phyloP scores from a whole-genome alignment of 2,113 vertebrate genomes.

The Nannobrachium achirus region DNA sequence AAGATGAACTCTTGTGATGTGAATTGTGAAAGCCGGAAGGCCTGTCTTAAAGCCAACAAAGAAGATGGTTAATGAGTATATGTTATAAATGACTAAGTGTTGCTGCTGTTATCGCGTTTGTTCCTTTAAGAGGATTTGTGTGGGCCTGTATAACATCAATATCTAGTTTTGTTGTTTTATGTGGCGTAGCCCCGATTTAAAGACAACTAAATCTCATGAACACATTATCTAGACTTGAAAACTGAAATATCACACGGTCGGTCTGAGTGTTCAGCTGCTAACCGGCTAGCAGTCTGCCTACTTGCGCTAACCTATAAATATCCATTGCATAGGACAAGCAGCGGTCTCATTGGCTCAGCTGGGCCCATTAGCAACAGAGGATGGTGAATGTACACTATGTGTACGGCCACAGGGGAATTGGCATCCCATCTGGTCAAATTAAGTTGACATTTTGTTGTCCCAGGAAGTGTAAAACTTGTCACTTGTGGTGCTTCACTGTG shows the following conservation, averaged over 20 bases:
- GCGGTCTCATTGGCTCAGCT: conserved; percentile 23
- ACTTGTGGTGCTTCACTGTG: background rate
- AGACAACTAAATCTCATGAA: background rate
- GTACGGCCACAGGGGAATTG: conserved; percentile 17
- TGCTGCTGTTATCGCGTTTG: too few relatives aligned
- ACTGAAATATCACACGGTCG: conserved; percentile 28
- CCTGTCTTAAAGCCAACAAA: too few relatives aligned
- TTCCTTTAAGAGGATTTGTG: too few relatives aligned
- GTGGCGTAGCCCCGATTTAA: too few relatives aligned
- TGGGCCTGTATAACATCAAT: background rate
- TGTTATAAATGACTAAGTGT: too few relatives aligned
- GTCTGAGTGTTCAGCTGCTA: conserved; percentile 52
- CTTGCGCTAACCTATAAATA: conserved; percentile 67
- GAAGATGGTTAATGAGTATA: too few relatives aligned
- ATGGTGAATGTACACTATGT: conserved; percentile 2
- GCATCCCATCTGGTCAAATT: conserved; percentile 31
- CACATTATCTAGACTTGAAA: background rate
- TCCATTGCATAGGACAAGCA: conserved; percentile 37
- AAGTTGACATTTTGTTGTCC: conserved; percentile 25
- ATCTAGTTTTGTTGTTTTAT: background rate
- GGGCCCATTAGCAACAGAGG: conserved; percentile 7
- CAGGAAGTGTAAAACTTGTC: background rate
- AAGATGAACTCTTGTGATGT: too few relatives aligned
- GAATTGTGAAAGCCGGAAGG: too few relatives aligned
- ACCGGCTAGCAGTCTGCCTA: conserved; percentile 23